These are phyloP conservation scores for Candoia aspera DNA, from an alignment of 2,113 vertebrate genomes.

Conservation along the genomic window DNA sequence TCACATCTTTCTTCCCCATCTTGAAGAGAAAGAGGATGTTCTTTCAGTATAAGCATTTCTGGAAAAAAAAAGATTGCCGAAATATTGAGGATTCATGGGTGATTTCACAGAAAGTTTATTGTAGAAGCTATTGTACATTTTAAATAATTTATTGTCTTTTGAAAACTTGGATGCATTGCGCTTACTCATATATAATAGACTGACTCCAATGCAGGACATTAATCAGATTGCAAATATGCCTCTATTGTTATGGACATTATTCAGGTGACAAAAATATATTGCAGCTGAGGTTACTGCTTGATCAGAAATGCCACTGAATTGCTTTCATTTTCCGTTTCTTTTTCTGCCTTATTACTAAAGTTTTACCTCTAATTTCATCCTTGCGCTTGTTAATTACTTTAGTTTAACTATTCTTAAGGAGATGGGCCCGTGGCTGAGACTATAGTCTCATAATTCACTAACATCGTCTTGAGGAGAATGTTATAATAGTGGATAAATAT, in stretches of 20 bases:
- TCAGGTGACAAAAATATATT: conserved; percentile 46
- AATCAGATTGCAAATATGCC: conserved; percentile 24
- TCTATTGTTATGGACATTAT: conserved; percentile 23
- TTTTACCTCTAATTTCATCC: conserved; percentile 50
- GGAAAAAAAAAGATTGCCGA: background rate
- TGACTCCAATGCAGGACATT: conserved; percentile 29
- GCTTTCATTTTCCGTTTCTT: conserved; percentile 45
- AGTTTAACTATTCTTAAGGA: conserved; percentile 59
- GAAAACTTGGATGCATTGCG: background rate
- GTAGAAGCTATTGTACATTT: conserved; percentile 8
- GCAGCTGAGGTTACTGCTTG: conserved; percentile 53
- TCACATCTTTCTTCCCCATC: background rate
- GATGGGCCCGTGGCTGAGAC: conserved; percentile 29
- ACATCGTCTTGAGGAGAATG: conserved; percentile 19
- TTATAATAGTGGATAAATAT: conserved; percentile 34
- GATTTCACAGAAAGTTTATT: background rate
- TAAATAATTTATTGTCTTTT: conserved; percentile 9
- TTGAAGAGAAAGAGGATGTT: background rate
- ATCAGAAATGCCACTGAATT: conserved; percentile 57
- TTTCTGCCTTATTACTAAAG: conserved; percentile 64
- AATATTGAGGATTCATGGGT: background rate
- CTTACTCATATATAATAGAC: conserved; percentile 35
- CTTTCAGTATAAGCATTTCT: background rate
- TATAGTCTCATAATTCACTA: conserved; percentile 41
- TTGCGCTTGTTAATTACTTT: conserved; percentile 49